Evolutionary conservation across 2,113 vertebrate species (phyloP).

Genomic region (Rhombomys opimus): DNA sequence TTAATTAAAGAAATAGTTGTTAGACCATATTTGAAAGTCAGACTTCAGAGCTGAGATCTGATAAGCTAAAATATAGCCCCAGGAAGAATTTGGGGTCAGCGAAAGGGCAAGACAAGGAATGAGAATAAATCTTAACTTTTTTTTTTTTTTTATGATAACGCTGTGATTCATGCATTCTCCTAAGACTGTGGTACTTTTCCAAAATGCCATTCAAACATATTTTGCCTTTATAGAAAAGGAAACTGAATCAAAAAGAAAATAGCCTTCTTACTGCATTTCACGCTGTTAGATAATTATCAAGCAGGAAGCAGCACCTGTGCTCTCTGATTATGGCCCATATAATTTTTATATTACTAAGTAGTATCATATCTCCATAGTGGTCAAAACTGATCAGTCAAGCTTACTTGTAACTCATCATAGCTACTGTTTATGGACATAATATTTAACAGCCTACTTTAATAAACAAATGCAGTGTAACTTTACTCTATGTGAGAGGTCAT

Average conservation of each 20-base stretch:
- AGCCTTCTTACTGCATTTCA: background rate
- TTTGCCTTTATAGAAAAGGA: slow-evolving; percentile 59
- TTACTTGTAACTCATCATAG: slow-evolving; percentile 45
- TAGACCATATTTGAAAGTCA: slow-evolving; percentile 1
- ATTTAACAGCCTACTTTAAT: slow-evolving; percentile 48
- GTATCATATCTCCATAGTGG: background rate
- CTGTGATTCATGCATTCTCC: slow-evolving; percentile 16
- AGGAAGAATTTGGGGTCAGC: slow-evolving; percentile 53
- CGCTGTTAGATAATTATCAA: slow-evolving; percentile 23
- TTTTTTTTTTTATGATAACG: slow-evolving; percentile 26
- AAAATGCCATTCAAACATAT: slow-evolving; percentile 61
- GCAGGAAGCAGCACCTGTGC: background rate
- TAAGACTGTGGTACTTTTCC: slow-evolving; percentile 36
- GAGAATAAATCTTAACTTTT: slow-evolving; percentile 50
- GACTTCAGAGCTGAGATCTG: background rate
- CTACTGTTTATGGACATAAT: slow-evolving; percentile 10
- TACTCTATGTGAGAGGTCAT: slow-evolving; percentile 63
- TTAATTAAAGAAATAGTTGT: slow-evolving; percentile 33
- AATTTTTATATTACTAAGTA: slow-evolving; percentile 25
- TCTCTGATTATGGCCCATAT: background rate
- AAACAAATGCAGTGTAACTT: slow-evolving; percentile 64
- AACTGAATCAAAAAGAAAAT: slow-evolving; percentile 54
- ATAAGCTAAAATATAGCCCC: slow-evolving; percentile 40
- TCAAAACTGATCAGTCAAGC: background rate
- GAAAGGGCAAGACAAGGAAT: slow-evolving; percentile 59